Conservation (phyloP, 2,797 vertebrate species). For the Kryptolebias ocellatus region DNA sequence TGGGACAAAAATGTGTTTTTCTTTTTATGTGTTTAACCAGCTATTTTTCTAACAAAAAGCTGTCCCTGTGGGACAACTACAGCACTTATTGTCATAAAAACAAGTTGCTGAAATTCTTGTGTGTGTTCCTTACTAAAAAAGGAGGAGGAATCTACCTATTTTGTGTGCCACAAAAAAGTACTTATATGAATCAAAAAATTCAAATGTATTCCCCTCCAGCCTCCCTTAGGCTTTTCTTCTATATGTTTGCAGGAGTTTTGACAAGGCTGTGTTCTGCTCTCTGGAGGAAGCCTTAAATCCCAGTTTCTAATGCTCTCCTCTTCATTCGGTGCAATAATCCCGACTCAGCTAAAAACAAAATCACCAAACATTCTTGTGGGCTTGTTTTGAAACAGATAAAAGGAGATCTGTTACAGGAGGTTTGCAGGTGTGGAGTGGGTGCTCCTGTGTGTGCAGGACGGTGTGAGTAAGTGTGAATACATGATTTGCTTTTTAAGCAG, state of each 20-base stretch:
- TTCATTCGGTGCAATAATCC: slow-evolving; percentile 51
- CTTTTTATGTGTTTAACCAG: no score
- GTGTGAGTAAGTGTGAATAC: slow-evolving; percentile 10
- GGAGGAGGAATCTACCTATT: slow-evolving; percentile 8
- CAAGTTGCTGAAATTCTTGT: slow-evolving; percentile 1
- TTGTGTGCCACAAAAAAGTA: slow-evolving; percentile 27
- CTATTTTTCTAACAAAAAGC: no score
- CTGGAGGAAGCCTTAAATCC: background rate
- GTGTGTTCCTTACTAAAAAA: background rate
- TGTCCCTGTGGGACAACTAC: no score
- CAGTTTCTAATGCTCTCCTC: background rate
- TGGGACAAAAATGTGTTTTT: no score
- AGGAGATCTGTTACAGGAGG: slow-evolving; percentile 33
- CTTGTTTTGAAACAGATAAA: slow-evolving; percentile 15
- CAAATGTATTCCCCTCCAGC: slow-evolving; percentile 25
- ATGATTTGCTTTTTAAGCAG: slow-evolving; percentile 60
- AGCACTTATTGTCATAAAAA: no score
- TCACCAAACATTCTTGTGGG: slow-evolving; percentile 24
- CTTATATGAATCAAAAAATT: slow-evolving; percentile 49
- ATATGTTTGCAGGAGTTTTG: slow-evolving; percentile 57
- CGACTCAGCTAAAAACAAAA: slow-evolving; percentile 56
- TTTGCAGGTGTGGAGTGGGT: slow-evolving; percentile 22
- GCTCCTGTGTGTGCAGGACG: slow-evolving; percentile 19
- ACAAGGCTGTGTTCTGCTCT: slow-evolving; percentile 25
- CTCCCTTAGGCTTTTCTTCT: slow-evolving; percentile 21